Base-by-base conservation (phyloP, 2,888 invertebrate species). In the Tillus elongatus region DNA sequence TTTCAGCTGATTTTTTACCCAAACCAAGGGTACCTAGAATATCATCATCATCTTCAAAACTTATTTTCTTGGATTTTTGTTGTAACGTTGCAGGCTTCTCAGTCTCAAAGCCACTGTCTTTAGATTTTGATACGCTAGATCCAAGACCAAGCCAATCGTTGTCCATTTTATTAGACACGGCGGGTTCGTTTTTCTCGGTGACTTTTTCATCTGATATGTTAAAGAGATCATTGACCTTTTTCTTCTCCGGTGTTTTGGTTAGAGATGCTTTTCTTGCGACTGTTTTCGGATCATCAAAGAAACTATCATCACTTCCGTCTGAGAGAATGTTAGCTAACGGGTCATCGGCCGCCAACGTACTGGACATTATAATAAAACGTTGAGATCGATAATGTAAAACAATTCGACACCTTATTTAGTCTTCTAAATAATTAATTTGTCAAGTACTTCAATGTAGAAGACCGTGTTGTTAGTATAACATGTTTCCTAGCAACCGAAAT, bases 271-370 rank as follows among this genome's bases (percentile, higher is more conserved):
- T 46, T 43, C 56, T 64, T 2, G 45, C 42, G 15, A 45, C 12
- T 3, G 44, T 35, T 54, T 63, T 70, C 46, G 75, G 74, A 47
- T 76, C 75, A 46, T 79, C 79, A 51, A 81, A 82, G 53, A 82
- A 82, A 61, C 77, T 80, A 51, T 82, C 82, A 50, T 79, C 77
- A 50, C 78, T 79, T 39, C 74, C 79, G 53, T 79, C 80, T 52
- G 79, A 79, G 30, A 79, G 61, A 52, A 75, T 69, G 52, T 77
- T 79, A 15, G 73, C 79, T 42, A 79, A 60, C 8, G 78, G 76
- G 60, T 79, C 78, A 33, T 79, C 75, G 30, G 36, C 38, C 14
- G 16, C 35, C 11, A 41, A 35, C 6, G 24, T n/a, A 6, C 24
- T 19, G 24, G 24, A 19, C 24, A 19, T 19, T n/a, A n/a, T n/a